Evolutionary conservation across 1,140 invertebrate species (phyloP).

Genomic region (Drosophila persimilis): DNA sequence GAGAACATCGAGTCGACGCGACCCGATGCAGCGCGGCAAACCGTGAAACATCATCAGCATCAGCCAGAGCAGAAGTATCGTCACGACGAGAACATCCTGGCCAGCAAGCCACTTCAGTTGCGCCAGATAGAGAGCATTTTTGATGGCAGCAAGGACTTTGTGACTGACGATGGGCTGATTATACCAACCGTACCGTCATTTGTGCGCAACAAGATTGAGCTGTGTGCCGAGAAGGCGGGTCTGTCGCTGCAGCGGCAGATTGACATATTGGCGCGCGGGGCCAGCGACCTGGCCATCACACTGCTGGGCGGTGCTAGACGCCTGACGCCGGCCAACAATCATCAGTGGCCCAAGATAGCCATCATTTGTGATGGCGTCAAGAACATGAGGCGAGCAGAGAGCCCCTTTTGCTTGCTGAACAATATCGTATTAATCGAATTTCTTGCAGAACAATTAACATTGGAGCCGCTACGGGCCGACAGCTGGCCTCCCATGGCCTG

Average conservation of each 20-base stretch:
- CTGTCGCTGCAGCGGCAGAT: conserved; percentile 87
- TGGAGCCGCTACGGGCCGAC: conserved; percentile 90
- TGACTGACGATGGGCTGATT: conserved; percentile 91
- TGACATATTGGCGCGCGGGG: conserved; percentile 90
- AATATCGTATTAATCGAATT: not conserved
- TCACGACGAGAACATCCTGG: conserved; percentile 93
- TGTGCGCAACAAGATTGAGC: conserved; percentile 87
- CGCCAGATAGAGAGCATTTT: conserved; percentile 88
- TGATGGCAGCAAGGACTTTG: conserved; percentile 87
- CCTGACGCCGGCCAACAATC: conserved; percentile 91
- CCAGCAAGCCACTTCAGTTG: conserved; percentile 86
- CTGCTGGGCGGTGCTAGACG: conserved; percentile 89
- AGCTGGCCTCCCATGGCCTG: conserved; percentile 92
- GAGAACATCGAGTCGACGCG: conserved; percentile 87
- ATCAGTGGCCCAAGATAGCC: conserved; percentile 91
- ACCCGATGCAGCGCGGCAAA: conserved; percentile 85
- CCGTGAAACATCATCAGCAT: conserved; percentile 47
- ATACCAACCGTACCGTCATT: conserved; percentile 89
- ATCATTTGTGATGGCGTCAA: conserved; percentile 86
- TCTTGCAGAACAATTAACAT: conserved; percentile 86
- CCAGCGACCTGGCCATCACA: conserved; percentile 91
- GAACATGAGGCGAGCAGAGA: conserved; percentile 53
- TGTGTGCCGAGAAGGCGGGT: conserved; percentile 87
- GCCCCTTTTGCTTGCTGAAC: no score
- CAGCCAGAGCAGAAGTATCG: conserved; percentile 84